Percentiles rank a stretch among this genome's conserved stretches.
These are phyloP conservation scores for Ophion costatus DNA, from an alignment of 2,888 invertebrate genomes.

Conservation along the genomic window DNA sequence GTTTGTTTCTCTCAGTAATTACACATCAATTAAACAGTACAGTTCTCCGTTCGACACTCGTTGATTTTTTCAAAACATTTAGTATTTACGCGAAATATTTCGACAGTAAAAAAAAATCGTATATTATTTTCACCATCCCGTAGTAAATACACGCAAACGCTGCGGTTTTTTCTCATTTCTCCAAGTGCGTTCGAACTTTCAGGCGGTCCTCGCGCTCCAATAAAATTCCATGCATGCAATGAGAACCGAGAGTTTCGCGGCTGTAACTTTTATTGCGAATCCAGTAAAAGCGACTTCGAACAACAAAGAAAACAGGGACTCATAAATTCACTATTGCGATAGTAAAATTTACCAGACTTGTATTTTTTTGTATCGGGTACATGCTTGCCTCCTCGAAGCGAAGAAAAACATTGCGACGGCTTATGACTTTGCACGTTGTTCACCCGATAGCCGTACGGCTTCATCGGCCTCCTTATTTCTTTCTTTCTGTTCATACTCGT, in stretches of 20 bases:
- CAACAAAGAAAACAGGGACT: background rate
- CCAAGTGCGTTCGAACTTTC: no score
- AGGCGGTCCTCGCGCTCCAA: background rate
- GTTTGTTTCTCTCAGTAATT: background rate
- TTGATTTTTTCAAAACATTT: background rate
- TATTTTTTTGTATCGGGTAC: background rate
- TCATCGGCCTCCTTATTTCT: constrained; percentile 60
- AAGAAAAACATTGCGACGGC: constrained; percentile 29
- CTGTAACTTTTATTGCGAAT: no score
- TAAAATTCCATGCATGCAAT: background rate
- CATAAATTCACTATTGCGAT: background rate
- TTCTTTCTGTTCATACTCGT: constrained; percentile 13
- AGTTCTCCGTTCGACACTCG: background rate
- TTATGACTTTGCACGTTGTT: constrained; percentile 51
- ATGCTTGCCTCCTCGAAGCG: background rate
- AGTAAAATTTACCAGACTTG: background rate
- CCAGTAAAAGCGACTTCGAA: background rate
- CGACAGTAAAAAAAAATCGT: no score
- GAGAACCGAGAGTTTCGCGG: background rate
- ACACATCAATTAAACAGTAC: background rate
- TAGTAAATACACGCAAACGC: no score
- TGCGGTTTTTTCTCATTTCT: no score
- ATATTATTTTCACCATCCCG: no score
- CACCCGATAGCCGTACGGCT: constrained; percentile 59
- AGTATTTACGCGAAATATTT: no score